These are phyloP conservation scores for Drosophila arawakana DNA, from an alignment of 1,140 invertebrate genomes.

Conservation along the genomic window DNA sequence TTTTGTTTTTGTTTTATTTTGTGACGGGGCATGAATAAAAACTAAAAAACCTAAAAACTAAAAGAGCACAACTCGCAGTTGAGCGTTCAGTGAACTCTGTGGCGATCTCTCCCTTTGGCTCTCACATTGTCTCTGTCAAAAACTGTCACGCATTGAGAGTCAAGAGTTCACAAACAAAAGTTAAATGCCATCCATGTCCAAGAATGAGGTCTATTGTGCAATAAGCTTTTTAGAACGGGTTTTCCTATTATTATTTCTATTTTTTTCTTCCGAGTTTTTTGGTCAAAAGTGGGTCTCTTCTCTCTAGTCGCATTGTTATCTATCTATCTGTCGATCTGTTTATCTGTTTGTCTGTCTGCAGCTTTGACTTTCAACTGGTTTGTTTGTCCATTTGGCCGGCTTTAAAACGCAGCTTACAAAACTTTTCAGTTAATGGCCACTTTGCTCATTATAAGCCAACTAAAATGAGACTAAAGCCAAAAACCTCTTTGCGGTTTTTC, in stretches of 20 bases:
- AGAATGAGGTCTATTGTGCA: constrained; percentile 72
- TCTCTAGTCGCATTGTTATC: constrained; percentile 34
- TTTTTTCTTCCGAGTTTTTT: neutral
- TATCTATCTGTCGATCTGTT: constrained; percentile 11
- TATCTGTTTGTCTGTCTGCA: constrained; percentile 14
- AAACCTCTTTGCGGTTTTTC: constrained; percentile 59
- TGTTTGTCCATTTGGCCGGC: constrained; percentile 28
- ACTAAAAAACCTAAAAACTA: constrained; percentile 29
- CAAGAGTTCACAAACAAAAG: constrained; percentile 53
- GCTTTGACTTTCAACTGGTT: constrained; percentile 1
- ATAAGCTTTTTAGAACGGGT: constrained; percentile 67
- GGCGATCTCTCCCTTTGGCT: constrained; percentile 49
- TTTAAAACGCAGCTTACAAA: constrained; percentile 66
- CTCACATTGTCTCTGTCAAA: constrained; percentile 54
- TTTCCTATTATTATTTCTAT: constrained; percentile 10
- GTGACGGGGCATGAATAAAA: constrained; percentile 30
- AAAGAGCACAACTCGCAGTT: constrained; percentile 26
- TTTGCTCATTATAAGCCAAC: constrained; percentile 79
- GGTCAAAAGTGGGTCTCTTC: constrained; percentile 51
- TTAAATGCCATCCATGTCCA: constrained; percentile 62
- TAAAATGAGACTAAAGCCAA: constrained; percentile 62
- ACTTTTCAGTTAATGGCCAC: constrained; percentile 76
- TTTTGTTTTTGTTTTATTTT: constrained; percentile 7
- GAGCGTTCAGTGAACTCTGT: constrained; percentile 71
- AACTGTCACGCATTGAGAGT: constrained; percentile 64